Evolutionary conservation across 2,113 vertebrate species (phyloP).

Genomic region (Lepisosteus osseus): DNA sequence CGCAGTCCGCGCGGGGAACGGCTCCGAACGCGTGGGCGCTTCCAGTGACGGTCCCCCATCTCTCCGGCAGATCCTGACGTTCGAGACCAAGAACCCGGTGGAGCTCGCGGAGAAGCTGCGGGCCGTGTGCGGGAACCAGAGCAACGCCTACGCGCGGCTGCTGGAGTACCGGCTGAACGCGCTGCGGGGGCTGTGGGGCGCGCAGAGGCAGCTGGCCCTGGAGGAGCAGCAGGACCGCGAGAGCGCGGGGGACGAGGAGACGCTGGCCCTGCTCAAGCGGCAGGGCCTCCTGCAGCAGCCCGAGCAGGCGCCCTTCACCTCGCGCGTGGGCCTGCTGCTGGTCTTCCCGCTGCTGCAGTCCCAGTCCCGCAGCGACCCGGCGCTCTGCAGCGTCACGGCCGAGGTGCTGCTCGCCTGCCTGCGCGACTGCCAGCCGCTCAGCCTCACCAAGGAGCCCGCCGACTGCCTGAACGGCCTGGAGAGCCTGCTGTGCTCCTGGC

Average conservation of each 20-base stretch:
- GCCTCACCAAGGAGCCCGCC: constrained; percentile 92
- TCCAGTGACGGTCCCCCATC: no score
- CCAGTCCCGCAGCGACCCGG: constrained; percentile 91
- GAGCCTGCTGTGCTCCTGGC: constrained; percentile 90
- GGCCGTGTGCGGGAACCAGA: constrained; percentile 93
- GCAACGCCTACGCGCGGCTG: constrained; percentile 92
- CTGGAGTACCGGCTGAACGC: constrained; percentile 95
- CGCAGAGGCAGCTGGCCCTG: constrained; percentile 91
- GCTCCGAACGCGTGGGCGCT: no score
- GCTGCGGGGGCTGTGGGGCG: constrained; percentile 91
- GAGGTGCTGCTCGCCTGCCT: constrained; percentile 94
- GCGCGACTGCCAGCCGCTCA: constrained; percentile 95
- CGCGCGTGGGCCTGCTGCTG: constrained; percentile 87
- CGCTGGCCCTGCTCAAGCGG: constrained; percentile 87
- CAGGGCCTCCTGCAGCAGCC: constrained; percentile 91
- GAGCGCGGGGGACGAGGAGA: constrained; percentile 85
- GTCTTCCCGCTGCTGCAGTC: constrained; percentile 96
- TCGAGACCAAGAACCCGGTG: constrained; percentile 90
- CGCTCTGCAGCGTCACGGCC: constrained; percentile 92
- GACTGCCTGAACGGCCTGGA: constrained; percentile 97
- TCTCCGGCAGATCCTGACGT: constrained; percentile 82
- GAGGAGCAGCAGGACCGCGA: constrained; percentile 96
- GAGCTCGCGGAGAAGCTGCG: constrained; percentile 91
- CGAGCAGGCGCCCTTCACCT: constrained; percentile 93
- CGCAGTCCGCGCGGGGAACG: no score